Evolutionary conservation across 2,113 vertebrate species (phyloP).

Genomic region (Empidonax traillii): DNA sequence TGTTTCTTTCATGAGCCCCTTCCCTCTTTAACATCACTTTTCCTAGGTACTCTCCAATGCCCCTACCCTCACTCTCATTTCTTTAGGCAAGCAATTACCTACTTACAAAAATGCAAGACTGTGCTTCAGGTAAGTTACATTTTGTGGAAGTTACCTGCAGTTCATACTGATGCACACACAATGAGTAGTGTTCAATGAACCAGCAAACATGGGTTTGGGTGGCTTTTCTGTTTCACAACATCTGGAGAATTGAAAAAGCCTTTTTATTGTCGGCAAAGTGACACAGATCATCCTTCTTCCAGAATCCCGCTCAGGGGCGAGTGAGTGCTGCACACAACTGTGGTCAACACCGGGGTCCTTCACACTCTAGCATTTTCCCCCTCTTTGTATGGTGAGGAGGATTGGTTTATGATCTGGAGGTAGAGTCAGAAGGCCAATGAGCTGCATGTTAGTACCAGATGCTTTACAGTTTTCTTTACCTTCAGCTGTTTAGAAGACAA

Average conservation of each 20-base stretch:
- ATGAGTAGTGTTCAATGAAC: neutral
- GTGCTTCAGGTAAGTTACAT: neutral
- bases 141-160: neutral
- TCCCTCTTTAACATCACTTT: neutral
- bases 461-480: neutral
- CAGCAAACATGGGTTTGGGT: neutral
- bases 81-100: neutral
- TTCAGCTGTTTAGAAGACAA: neutral
- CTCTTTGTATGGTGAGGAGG: neutral
- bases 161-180: neutral
- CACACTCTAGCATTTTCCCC: neutral
- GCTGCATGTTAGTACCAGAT: neutral
- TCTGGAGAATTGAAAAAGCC: neutral
- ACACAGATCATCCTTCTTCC: neutral
- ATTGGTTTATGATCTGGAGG: neutral
- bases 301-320: neutral
- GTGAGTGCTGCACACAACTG: neutral
- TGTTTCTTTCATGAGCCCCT: constrained; percentile 52
- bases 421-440: neutral
- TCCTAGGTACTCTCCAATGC: neutral
- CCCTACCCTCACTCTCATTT: neutral
- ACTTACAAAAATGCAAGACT: neutral
- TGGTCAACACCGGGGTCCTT: neutral
- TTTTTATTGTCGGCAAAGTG: neutral
- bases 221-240: neutral